Evolutionary conservation across 2,888 invertebrate species (phyloP).

Genomic region (Microplitis manilae): DNA sequence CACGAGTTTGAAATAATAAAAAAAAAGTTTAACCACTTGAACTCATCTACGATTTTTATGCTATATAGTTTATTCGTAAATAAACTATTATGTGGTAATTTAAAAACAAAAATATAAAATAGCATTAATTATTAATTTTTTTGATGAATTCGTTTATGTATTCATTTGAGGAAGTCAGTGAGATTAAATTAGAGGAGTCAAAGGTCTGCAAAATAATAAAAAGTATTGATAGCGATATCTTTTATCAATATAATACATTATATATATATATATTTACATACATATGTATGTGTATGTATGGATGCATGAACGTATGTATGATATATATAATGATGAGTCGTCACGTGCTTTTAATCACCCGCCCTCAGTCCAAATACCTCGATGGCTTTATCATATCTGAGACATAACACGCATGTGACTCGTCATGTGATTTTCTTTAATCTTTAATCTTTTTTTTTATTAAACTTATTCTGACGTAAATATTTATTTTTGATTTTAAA

Average conservation of each 20-base stretch:
- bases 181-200: background rate
- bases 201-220: background rate
- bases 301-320: too few relatives aligned
- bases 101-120: too few relatives aligned
- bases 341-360: slow-evolving; percentile 30
- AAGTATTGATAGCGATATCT: slow-evolving; percentile 4
- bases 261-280: slow-evolving; percentile 10
- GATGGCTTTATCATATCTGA: slow-evolving; percentile 1
- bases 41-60: too few relatives aligned
- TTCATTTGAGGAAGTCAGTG: background rate
- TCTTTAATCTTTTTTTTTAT: slow-evolving; percentile 16
- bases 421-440: slow-evolving; percentile 40
- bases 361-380: slow-evolving; percentile 11
- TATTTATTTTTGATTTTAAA: slow-evolving; percentile 7
- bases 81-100: too few relatives aligned
- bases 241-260: slow-evolving; percentile 1
- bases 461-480: slow-evolving; percentile 6
- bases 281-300: too few relatives aligned
- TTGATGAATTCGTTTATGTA: background rate
- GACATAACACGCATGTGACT: slow-evolving; percentile 33
- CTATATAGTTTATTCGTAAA: too few relatives aligned
- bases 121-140: background rate
- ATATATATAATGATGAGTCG: slow-evolving; percentile 18
- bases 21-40: too few relatives aligned
- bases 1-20: background rate